phyloP scores from a whole-genome alignment of 2,113 vertebrate species.

The Passer montanus region DNA sequence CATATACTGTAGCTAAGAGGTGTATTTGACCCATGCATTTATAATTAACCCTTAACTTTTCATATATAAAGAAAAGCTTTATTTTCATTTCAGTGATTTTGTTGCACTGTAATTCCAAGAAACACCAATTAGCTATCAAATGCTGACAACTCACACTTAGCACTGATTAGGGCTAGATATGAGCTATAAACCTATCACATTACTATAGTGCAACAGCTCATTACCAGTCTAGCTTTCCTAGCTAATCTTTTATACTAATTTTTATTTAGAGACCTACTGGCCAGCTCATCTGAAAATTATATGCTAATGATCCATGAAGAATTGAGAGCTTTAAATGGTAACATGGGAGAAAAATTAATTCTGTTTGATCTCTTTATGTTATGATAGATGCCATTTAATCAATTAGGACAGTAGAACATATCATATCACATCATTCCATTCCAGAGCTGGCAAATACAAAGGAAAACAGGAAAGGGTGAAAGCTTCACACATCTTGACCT shows the following conservation, averaged over 20 bases:
- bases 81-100: not conserved
- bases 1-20: not conserved
- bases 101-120: not conserved
- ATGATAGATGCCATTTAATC: conserved; percentile 44
- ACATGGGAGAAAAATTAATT: not conserved
- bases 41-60: conserved; percentile 21
- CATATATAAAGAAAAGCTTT: not conserved
- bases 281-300: conserved; percentile 36
- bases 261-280: conserved; percentile 52
- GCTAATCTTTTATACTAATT: conserved; percentile 47
- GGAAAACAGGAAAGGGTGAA: not conserved
- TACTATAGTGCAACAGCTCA: conserved; percentile 33
- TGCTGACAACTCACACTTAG: conserved; percentile 16
- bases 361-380: conserved; percentile 42
- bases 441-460: not conserved
- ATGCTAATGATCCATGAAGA: not conserved
- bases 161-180: conserved; percentile 40
- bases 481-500: not conserved
- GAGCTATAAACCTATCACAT: conserved; percentile 43
- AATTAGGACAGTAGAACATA: not conserved
- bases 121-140: conserved; percentile 39
- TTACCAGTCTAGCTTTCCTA: conserved; percentile 28
- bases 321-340: conserved; percentile 18
- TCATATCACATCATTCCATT: not conserved
- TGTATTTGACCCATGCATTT: not conserved